Conservation (phyloP, 2,888 invertebrate genomes). For the Cosmorhoe ocellata region DNA sequence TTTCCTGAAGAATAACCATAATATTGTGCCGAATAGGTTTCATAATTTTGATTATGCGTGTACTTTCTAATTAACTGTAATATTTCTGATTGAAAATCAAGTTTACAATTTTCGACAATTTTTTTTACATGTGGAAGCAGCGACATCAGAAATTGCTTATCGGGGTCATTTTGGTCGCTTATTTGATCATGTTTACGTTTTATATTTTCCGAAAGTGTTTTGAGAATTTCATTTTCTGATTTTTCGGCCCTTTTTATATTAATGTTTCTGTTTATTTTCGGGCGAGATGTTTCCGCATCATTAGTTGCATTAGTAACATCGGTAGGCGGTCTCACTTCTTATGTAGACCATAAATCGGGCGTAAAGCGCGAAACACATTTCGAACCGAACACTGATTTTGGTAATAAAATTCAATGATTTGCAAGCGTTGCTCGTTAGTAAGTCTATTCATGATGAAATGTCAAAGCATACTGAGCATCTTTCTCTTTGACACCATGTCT, state of each 20-base stretch:
- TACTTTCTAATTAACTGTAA: constrained; percentile 40
- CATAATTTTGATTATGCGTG: constrained; percentile 39
- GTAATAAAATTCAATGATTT: neutral
- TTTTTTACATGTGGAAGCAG: constrained; percentile 34
- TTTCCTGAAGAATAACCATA: constrained; percentile 39
- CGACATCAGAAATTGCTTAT: constrained; percentile 30
- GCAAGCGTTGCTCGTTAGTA: neutral
- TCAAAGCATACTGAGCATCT: neutral
- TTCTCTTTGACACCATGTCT: neutral
- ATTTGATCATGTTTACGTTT: constrained; percentile 37
- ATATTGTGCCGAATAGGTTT: constrained; percentile 36
- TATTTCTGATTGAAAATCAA: constrained; percentile 27
- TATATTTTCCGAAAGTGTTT: constrained; percentile 35
- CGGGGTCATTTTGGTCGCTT: constrained; percentile 28
- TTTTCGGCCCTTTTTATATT: constrained; percentile 33
- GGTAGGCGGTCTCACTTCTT: constrained; percentile 36
- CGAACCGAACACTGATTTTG: constrained; percentile 12
- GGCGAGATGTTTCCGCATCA: constrained; percentile 40
- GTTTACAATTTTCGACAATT: constrained; percentile 2
- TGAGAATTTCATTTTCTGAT: constrained; percentile 39
- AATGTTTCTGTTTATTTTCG: constrained; percentile 38
- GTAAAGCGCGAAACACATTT: constrained; percentile 10
- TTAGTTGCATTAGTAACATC: constrained; percentile 28
- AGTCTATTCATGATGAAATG: constrained; percentile 10
- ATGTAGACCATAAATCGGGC: constrained; percentile 26